Evolutionary conservation across 2,113 vertebrate genomes (phyloP).

Genomic region (Amphilophus citrinellus): DNA sequence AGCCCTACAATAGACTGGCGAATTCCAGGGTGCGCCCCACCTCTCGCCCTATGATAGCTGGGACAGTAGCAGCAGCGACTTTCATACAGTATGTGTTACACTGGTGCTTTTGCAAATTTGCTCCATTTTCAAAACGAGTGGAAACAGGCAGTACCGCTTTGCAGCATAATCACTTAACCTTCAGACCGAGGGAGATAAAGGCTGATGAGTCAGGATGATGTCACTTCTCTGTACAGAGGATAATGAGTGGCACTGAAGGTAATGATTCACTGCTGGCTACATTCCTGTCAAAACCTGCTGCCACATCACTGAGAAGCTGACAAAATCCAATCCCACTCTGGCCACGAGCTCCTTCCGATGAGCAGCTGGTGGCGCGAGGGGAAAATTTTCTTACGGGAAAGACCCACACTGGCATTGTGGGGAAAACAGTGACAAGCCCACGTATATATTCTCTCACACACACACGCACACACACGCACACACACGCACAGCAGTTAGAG

Average conservation of each 20-base stretch:
- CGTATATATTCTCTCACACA: background rate
- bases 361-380: slow-evolving; percentile 66
- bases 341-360: slow-evolving; percentile 24
- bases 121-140: background rate
- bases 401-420: slow-evolving; percentile 62
- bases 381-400: slow-evolving; percentile 60
- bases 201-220: slow-evolving; percentile 70
- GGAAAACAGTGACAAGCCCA: slow-evolving; percentile 43
- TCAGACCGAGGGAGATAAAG: slow-evolving; percentile 58
- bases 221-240: slow-evolving; percentile 62
- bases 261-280: slow-evolving; percentile 61
- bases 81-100: background rate
- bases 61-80: background rate
- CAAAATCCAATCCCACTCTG: slow-evolving; percentile 32
- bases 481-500: slow-evolving; percentile 16
- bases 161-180: slow-evolving; percentile 40
- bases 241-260: slow-evolving; percentile 34
- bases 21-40: background rate
- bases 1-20: too few relatives aligned
- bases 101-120: background rate
- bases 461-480: background rate
- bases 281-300: slow-evolving; percentile 63
- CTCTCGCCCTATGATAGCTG: background rate
- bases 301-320: slow-evolving; percentile 44
- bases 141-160: background rate